These are phyloP conservation scores for Scaeva pyrastri DNA, from an alignment of 2,888 invertebrate genomes.

Conservation along the genomic window DNA sequence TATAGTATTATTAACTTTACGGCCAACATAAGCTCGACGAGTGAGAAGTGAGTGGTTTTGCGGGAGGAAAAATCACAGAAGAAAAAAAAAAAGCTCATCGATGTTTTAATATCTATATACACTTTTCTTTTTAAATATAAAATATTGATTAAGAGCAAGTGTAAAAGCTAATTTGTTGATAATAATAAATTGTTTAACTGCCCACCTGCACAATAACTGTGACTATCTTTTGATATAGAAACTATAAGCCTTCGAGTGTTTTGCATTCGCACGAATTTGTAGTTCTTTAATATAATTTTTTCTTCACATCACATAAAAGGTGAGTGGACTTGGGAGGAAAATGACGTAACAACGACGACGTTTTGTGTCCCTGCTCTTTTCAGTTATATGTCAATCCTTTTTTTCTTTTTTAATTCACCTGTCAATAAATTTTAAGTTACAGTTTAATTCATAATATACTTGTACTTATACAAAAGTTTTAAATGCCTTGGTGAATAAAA, in stretches of 20 bases:
- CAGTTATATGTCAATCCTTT: neutral
- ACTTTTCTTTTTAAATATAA: neutral
- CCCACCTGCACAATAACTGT: conserved; percentile 59
- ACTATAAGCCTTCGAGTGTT: conserved; percentile 32
- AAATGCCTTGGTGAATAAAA: conserved; percentile 2
- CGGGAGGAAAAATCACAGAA: conserved; percentile 13
- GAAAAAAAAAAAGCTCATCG: conserved; percentile 21
- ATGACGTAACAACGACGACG: conserved; percentile 69
- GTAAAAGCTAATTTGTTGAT: conserved; percentile 45
- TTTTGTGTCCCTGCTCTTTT: conserved; percentile 25
- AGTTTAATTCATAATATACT: too few relatives aligned
- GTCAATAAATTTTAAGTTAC: neutral
- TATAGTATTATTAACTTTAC: conserved; percentile 19
- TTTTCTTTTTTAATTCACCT: neutral
- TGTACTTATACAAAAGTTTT: neutral
- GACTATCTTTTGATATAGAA: conserved; percentile 67
- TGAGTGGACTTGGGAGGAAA: conserved; percentile 67
- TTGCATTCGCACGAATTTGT: conserved; percentile 12
- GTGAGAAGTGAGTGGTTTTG: conserved; percentile 29
- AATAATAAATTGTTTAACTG: conserved; percentile 49
- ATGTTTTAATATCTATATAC: conserved; percentile 13
- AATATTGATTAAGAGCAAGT: conserved; percentile 36
- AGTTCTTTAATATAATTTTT: conserved; percentile 32
- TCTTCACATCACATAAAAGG: conserved; percentile 57
- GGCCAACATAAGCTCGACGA: conserved; percentile 18